Evolutionary conservation across 2,797 vertebrate genomes (phyloP).

Genomic region (Botia kubotai): DNA sequence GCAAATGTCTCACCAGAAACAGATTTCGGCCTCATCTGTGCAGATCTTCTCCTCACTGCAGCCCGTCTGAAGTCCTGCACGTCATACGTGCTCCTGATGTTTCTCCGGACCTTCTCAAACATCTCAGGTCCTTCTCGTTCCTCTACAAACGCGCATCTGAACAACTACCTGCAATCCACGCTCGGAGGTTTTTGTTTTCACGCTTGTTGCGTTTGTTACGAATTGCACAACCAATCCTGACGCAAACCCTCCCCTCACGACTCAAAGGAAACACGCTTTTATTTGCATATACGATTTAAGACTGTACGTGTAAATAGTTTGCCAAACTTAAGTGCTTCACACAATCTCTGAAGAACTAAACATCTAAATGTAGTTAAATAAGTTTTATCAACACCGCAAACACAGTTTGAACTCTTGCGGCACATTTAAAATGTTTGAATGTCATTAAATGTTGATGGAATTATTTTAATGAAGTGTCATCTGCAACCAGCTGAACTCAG

Average conservation of each 20-base stretch:
- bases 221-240: neutral
- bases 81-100: constrained; percentile 56
- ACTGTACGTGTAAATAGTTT: neutral
- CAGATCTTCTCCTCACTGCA: constrained; percentile 68
- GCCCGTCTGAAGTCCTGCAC: constrained; percentile 70
- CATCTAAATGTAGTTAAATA: too few species aligned
- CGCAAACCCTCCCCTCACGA: neutral
- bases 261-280: too few species aligned
- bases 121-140: constrained; percentile 45
- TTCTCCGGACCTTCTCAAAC: constrained; percentile 73
- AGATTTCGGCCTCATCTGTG: constrained; percentile 14
- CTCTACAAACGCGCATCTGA: neutral
- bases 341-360: too few species aligned
- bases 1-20: constrained; percentile 2
- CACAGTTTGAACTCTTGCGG: too few species aligned
- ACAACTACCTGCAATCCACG: neutral
- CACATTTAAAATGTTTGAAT: too few species aligned
- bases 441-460: too few species aligned
- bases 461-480: too few species aligned
- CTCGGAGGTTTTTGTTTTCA: too few species aligned
- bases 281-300: neutral
- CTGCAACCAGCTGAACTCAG: too few species aligned
- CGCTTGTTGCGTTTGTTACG: too few species aligned
- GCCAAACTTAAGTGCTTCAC: too few species aligned
- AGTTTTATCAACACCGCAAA: too few species aligned